These are phyloP conservation scores for Ceratosolen fusciceps DNA, from an alignment of 1,140 invertebrate genomes.

Conservation along the genomic window DNA sequence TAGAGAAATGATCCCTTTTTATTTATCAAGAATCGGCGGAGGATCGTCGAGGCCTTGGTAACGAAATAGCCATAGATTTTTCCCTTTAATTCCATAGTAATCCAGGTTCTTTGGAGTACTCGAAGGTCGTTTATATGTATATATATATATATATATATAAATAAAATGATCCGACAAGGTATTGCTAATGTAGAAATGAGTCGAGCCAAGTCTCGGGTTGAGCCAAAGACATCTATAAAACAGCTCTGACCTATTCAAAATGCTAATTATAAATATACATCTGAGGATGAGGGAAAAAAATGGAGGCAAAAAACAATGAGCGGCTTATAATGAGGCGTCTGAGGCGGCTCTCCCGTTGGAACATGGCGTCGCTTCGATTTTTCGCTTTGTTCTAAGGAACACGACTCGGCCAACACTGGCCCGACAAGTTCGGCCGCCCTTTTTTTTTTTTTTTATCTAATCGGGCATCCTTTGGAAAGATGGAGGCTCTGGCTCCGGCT, in stretches of 20 bases:
- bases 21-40: no score
- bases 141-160: no score
- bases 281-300: neutral
- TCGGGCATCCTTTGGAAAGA: slow-evolving; percentile 66
- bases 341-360: no score
- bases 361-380: neutral
- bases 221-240: neutral
- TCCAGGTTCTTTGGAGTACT: no score
- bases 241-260: slow-evolving; percentile 4
- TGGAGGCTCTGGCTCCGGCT: no score
- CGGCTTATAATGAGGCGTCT: neutral
- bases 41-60: no score
- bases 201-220: slow-evolving; percentile 1
- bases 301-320: neutral
- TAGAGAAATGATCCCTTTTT: no score
- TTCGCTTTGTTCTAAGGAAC: slow-evolving; percentile 1
- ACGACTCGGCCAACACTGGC: slow-evolving; percentile 19
- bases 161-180: neutral
- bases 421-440: slow-evolving; percentile 34
- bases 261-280: slow-evolving; percentile 12
- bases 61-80: no score
- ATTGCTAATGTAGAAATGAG: neutral
- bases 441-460: slow-evolving; percentile 66
- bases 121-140: no score
- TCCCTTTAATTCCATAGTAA: no score